Conservation (phyloP, 2,113 vertebrate genomes). For the Phalacrocorax brasilianus region DNA sequence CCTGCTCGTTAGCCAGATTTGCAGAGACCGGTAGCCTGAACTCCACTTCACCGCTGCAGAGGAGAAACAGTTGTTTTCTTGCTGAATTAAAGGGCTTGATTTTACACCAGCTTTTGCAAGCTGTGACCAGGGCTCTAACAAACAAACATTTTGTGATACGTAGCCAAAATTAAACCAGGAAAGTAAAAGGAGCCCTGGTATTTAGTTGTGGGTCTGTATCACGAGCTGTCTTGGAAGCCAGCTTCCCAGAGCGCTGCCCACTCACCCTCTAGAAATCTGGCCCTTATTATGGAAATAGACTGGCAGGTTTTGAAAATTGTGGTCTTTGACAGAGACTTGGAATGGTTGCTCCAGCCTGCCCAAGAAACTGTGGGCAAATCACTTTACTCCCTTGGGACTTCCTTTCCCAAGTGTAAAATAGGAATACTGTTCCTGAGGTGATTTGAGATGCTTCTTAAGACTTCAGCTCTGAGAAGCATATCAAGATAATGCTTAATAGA, state of each 20-base stretch:
- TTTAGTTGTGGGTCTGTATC: background rate
- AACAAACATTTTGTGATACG: background rate
- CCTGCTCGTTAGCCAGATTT: background rate
- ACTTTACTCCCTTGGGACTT: background rate
- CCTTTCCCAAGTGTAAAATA: background rate
- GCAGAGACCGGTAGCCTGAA: background rate
- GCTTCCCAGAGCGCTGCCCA: background rate
- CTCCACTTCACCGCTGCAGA: background rate
- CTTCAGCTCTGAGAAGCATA: background rate
- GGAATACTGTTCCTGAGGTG: background rate
- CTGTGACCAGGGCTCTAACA: background rate
- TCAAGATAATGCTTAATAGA: background rate
- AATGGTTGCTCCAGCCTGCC: background rate
- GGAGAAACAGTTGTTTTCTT: background rate
- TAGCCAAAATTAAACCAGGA: background rate
- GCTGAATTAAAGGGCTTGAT: background rate
- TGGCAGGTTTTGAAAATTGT: background rate
- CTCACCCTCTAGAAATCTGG: background rate
- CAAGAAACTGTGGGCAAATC: background rate
- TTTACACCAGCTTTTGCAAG: background rate
- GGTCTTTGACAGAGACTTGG: background rate
- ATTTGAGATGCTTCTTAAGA: background rate
- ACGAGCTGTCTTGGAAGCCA: background rate
- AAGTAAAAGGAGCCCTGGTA: background rate
- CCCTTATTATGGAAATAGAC: background rate